Evolutionary conservation across 2,797 vertebrate species (phyloP).

Genomic region (Neomorphus geoffroyi): DNA sequence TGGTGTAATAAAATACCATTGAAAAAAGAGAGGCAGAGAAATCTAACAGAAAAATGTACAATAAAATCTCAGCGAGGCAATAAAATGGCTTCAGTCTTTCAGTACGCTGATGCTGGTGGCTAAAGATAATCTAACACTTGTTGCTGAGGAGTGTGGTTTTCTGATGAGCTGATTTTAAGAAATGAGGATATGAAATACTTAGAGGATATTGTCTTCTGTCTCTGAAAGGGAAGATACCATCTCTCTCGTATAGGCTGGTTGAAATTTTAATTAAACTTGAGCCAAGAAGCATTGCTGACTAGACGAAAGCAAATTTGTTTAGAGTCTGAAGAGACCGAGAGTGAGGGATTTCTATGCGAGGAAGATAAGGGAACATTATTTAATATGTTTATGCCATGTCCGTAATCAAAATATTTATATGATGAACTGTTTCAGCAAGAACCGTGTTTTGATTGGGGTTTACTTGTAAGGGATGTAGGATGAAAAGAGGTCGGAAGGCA

Average conservation of each 20-base stretch:
- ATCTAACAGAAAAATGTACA: neutral
- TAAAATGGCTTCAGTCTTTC: constrained; percentile 32
- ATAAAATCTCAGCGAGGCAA: neutral
- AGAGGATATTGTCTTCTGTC: constrained; percentile 67
- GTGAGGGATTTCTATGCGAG: neutral
- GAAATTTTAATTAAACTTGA: constrained; percentile 67
- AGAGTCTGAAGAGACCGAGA: neutral
- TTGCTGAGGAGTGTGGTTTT: constrained; percentile 61
- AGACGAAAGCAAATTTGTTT: constrained; percentile 43
- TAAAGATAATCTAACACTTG: constrained; percentile 67
- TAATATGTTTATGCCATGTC: constrained; percentile 10
- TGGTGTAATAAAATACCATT: neutral
- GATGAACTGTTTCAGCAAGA: neutral
- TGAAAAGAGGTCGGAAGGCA: neutral
- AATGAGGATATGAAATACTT: constrained; percentile 65
- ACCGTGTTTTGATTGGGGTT: neutral
- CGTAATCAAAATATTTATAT: neutral
- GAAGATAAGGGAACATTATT: constrained; percentile 52
- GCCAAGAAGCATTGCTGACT: constrained; percentile 54
- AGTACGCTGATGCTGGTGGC: neutral
- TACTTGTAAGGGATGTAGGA: neutral
- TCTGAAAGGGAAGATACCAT: constrained; percentile 59
- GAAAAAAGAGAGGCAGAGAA: neutral
- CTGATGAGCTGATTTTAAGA: constrained; percentile 69
- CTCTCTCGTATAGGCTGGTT: constrained; percentile 41